These are phyloP conservation scores for Leucophora obtusa DNA, from an alignment of 2,888 invertebrate genomes.

Conservation along the genomic window DNA sequence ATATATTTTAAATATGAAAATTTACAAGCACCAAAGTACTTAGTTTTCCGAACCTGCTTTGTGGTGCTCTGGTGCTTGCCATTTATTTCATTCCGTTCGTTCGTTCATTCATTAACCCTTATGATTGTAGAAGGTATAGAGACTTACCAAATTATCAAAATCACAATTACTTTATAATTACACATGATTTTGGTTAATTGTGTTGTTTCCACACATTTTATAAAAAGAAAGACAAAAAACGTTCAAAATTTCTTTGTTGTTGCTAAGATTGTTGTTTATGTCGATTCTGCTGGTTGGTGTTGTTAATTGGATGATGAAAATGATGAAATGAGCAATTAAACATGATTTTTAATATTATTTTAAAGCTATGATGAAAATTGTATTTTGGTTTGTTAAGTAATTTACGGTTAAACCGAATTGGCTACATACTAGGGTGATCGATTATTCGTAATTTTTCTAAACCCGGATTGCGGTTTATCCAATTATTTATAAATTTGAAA, in stretches of 20 bases:
- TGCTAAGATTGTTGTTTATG: slow-evolving; percentile 12
- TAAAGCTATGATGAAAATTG: too few species aligned
- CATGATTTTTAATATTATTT: slow-evolving; percentile 32
- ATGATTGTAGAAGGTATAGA: slow-evolving; percentile 23
- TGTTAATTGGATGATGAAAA: slow-evolving; percentile 55
- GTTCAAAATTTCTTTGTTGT: slow-evolving; percentile 15
- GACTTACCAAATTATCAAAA: slow-evolving; percentile 52
- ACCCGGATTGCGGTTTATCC: too few species aligned
- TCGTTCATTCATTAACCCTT: slow-evolving; percentile 36
- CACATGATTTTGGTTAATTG: slow-evolving; percentile 54
- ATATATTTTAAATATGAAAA: too few species aligned
- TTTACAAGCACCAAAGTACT: too few species aligned
- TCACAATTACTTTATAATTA: slow-evolving; percentile 57
- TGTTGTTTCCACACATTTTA: slow-evolving; percentile 45
- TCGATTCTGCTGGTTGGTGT: slow-evolving; percentile 38
- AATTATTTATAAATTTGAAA: too few species aligned
- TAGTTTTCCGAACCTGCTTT: too few species aligned
- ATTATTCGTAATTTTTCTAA: too few species aligned
- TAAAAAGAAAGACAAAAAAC: slow-evolving; percentile 12
- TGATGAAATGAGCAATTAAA: slow-evolving; percentile 55
- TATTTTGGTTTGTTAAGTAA: too few species aligned
- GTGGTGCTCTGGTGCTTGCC: not conserved
- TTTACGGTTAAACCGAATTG: too few species aligned
- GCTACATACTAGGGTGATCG: too few species aligned
- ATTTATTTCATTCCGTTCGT: not conserved